A percentile compares a stretch with the other conserved stretches of the same genome.
Evolutionary conservation across 2,888 invertebrate genomes (phyloP).

Genomic region (Seira sanloemensis): DNA sequence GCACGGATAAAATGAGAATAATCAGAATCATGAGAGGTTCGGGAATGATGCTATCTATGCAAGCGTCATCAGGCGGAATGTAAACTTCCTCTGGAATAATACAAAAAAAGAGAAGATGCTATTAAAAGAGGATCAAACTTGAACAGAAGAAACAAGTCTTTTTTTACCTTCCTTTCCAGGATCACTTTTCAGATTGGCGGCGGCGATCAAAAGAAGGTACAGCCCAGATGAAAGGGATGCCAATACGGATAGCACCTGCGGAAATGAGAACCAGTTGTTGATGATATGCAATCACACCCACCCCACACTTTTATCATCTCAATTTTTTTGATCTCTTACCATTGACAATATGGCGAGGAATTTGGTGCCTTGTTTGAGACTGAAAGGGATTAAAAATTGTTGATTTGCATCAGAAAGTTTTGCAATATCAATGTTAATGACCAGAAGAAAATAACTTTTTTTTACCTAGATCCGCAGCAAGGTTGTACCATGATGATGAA

Average conservation of each 20-base stretch:
- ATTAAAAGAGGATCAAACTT: not conserved
- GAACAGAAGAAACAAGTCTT: not conserved
- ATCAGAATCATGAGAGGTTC: conserved; percentile 45
- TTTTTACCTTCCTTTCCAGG: not conserved
- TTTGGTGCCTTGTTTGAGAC: conserved; percentile 63
- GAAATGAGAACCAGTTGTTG: not conserved
- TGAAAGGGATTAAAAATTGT: not conserved
- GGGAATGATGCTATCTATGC: conserved; percentile 48
- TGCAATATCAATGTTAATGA: not conserved
- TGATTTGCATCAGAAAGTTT: not conserved
- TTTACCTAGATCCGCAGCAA: conserved; percentile 57
- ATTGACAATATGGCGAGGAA: conserved; percentile 61
- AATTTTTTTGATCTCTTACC: conserved; percentile 46
- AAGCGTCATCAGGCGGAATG: conserved; percentile 5
- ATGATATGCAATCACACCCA: not conserved
- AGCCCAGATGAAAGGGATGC: conserved; percentile 20
- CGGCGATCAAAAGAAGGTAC: conserved; percentile 12
- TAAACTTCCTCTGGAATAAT: conserved; percentile 23
- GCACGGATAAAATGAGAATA: conserved; percentile 33
- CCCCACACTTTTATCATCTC: not conserved
- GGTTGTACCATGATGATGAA: conserved; percentile 51
- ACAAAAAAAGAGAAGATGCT: not conserved
- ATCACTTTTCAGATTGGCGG: conserved; percentile 27
- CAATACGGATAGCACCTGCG: conserved; percentile 37
- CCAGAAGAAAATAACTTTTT: not conserved